Evolutionary conservation across 1,140 invertebrate genomes (phyloP), one percentile per base, ranked within the genome.

Genomic region (Aphis gossypii): DNA sequence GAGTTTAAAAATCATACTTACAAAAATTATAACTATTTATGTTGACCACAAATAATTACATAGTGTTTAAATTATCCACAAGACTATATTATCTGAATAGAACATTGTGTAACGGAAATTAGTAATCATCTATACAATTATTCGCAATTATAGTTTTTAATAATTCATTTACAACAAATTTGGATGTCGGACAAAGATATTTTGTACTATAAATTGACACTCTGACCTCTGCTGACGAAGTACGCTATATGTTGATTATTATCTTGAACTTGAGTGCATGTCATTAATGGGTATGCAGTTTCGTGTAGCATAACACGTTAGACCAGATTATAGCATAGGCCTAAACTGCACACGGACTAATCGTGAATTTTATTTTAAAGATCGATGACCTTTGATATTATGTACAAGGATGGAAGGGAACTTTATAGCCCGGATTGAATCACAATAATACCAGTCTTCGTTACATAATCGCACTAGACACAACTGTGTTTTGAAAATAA

Each of bases 291-390:
- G 56, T 25, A 68, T 44, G 54, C 41, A 38, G 89, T 41, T 41
- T 90, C 38, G 35, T 89, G 41, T 46, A 8, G 14, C 89, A 90
- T 68, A 68, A 90, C 89, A 90, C 38, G 89, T 90, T 68, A 90
- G 56, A 90, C 89, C 89, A 90, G 89, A 90, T 90, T 90, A 44
- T 68, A 30, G 41, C 89, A 68, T 30, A 68, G 89, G 25, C 89
- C 89, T 41, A 35, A 89, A 56, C 88, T 38, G 88, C 89, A 38
- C 23, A 9, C 56, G 14, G 46, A 25, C 5, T 90, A 88, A 88
- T 88, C 30, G 48, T 88, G 56, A 20, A 90, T 90, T 90, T 60
- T 44, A 7, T 41, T 90, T 41, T 90, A 25, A 44, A 90, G 89
- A 90, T 90, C 89, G 89, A 90, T 68, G 89, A 90, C 89, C 89